Conservation (phyloP, 64 coral and sea anemone genomes). For the Actinia tenebrosa region DNA sequence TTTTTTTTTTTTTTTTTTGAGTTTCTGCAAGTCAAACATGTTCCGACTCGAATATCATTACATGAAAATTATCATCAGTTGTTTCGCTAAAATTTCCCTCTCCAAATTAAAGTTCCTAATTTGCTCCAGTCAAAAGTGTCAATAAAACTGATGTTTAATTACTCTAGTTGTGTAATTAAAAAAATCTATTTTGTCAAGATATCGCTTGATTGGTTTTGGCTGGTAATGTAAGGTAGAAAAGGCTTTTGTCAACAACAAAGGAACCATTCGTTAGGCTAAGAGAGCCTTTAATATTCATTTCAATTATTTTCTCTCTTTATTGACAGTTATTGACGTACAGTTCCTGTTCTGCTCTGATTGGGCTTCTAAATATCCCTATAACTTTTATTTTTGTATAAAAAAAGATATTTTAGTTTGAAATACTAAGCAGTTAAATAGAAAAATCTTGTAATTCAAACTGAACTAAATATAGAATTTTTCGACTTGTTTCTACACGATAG, state of each 20-base stretch:
- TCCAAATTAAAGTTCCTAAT: not conserved
- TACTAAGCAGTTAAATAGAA: not conserved
- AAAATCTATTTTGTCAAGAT: conserved; percentile 12
- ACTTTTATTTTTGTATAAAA: not conserved
- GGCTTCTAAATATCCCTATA: not conserved
- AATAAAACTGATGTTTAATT: conserved; percentile 6
- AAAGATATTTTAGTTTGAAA: too few species aligned
- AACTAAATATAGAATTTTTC: too few species aligned
- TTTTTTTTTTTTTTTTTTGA: not conserved
- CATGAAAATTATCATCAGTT: not conserved
- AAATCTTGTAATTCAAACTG: not conserved
- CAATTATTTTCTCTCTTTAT: not conserved
- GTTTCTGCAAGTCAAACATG: not conserved
- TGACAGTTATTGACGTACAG: not conserved
- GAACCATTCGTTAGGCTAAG: not conserved
- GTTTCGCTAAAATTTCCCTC: not conserved
- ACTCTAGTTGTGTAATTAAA: not conserved
- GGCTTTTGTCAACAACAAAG: not conserved
- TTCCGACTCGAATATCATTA: not conserved
- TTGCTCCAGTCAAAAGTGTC: not conserved
- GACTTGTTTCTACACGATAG: too few species aligned
- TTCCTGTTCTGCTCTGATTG: not conserved
- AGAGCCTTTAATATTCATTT: not conserved
- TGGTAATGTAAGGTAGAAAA: not conserved
- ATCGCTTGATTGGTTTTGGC: not conserved